Base-by-base conservation (phyloP, 2,888 invertebrate genomes). In the Leucophora obtusa region DNA sequence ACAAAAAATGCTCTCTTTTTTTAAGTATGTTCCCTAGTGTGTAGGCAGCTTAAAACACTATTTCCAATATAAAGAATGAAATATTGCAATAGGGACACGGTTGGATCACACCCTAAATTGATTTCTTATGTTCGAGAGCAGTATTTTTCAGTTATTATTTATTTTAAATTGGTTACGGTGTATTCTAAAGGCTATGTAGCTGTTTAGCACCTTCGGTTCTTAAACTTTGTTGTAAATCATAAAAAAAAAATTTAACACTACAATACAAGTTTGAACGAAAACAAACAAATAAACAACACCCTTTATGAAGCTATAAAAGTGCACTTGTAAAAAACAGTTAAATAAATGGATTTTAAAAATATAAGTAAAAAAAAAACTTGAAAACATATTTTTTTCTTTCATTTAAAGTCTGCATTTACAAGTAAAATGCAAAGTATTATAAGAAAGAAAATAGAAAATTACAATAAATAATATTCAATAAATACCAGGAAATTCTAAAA, bases 261-360 rank as follows among this genome's bases (percentile, higher is more conserved):
- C 51, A 59, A 66, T 47, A 47, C 24, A 63, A 58, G 43, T 47
- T 47, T 28, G 65, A 60, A 33, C 28, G 11, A n/a, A 54, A 77
- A 58, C 53, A 68, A 15, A 78, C 43, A 59, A 71, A 14, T 9
- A 8, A 70, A 58, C 43, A 21, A 15, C 47, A 62, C 73, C 63
- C 58, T 60, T 75, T 58, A 10, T 9, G 81, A 81, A 77, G 77
- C 81, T 74, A 60, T 74, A 81, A 77, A 81, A 81, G 81, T 81
- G 81, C 81, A 77, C 70, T 77, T 77, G 81, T 66, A 73, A 35
- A 43, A 62, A 47, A 54, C 21, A 51, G 53, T 11, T 47, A 56
- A 51, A 51, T 5, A 62, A 38, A 43, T 50, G 51, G 28, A 50
- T n/a, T 15, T 9, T 35, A 35, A 24, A 68, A 33, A 14, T n/a